A percentile compares a stretch with the other conserved stretches of the same genome.
These are phyloP conservation scores for Prostheceraeus crozeri DNA, from an alignment of 2,888 invertebrate genomes.

Conservation along the genomic window DNA sequence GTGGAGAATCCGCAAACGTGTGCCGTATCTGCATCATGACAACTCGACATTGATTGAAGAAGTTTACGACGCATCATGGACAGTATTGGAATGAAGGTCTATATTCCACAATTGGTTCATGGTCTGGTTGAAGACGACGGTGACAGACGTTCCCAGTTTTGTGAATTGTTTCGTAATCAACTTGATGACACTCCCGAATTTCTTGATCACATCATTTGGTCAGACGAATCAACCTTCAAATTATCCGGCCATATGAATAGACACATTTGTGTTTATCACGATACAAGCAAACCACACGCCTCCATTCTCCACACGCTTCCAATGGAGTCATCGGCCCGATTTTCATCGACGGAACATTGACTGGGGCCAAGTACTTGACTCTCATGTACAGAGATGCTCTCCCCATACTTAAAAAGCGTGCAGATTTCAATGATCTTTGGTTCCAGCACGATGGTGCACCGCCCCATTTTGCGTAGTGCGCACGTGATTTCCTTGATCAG, in stretches of 20 bases:
- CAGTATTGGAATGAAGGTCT: neutral
- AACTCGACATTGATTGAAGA: neutral
- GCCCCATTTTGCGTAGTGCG: conserved; percentile 9
- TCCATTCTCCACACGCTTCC: neutral
- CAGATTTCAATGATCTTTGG: conserved; percentile 3
- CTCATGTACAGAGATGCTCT: conserved; percentile 3
- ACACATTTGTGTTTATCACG: conserved; percentile 32
- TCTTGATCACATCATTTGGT: conserved; percentile 18
- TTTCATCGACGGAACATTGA: too few relatives aligned
- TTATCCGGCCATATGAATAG: conserved; percentile 7
- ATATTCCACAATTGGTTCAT: conserved; percentile 7
- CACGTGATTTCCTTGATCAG: conserved; percentile 14
- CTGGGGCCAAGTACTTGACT: conserved; percentile 13
- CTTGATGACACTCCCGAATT: conserved; percentile 7
- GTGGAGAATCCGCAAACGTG: conserved; percentile 6
- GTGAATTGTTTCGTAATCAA: conserved; percentile 1
- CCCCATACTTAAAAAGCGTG: neutral
- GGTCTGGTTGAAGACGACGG: conserved; percentile 5
- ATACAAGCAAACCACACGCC: conserved; percentile 24
- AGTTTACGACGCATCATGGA: conserved; percentile 8
- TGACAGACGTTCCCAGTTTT: conserved; percentile 3
- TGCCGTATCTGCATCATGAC: conserved; percentile 19
- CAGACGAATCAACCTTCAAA: conserved; percentile 9
- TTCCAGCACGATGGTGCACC: conserved; percentile 25
- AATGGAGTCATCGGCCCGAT: conserved; percentile 12